Evolutionary conservation across 2,888 invertebrate genomes (phyloP).

Genomic region (Cantharis rufa): DNA sequence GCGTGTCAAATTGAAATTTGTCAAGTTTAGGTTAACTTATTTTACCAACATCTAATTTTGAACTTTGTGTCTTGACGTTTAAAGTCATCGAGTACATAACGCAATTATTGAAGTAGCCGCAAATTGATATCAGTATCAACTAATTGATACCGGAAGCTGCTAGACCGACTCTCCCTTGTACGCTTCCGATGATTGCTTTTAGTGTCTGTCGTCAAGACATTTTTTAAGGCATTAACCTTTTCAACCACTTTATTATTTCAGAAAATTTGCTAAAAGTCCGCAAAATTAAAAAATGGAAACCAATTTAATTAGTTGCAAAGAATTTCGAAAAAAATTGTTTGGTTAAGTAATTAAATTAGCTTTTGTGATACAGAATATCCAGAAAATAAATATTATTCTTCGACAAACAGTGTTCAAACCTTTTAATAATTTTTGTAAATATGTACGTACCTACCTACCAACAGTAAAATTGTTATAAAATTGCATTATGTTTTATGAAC

Average conservation of each 20-base stretch:
- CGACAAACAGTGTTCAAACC: not conserved
- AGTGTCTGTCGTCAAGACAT: not conserved
- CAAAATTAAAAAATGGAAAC: not conserved
- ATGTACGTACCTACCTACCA: not conserved
- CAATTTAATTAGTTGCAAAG: not conserved
- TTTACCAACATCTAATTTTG: not conserved
- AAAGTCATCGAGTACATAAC: slow-evolving; percentile 29
- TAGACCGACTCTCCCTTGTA: slow-evolving; percentile 19
- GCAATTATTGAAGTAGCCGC: slow-evolving; percentile 46
- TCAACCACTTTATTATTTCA: not conserved
- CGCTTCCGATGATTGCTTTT: slow-evolving; percentile 22
- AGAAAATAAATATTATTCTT: not conserved
- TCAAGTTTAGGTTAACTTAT: not conserved
- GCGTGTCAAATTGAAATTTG: not conserved
- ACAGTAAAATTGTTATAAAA: not conserved
- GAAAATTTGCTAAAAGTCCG: not conserved
- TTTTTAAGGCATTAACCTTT: not conserved
- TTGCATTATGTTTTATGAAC: not conserved
- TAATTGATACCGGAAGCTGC: slow-evolving; percentile 46
- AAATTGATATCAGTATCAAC: slow-evolving; percentile 46
- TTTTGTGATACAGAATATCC: not conserved
- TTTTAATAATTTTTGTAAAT: not conserved
- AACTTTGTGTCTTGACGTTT: slow-evolving; percentile 14
- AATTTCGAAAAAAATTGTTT: not conserved
- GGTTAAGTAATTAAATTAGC: not conserved